A percentile compares a stretch with the other conserved stretches of the same genome.
These are phyloP conservation scores for Bos taurus DNA, from an alignment of 2,113 vertebrate species.

Conservation along the genomic window DNA sequence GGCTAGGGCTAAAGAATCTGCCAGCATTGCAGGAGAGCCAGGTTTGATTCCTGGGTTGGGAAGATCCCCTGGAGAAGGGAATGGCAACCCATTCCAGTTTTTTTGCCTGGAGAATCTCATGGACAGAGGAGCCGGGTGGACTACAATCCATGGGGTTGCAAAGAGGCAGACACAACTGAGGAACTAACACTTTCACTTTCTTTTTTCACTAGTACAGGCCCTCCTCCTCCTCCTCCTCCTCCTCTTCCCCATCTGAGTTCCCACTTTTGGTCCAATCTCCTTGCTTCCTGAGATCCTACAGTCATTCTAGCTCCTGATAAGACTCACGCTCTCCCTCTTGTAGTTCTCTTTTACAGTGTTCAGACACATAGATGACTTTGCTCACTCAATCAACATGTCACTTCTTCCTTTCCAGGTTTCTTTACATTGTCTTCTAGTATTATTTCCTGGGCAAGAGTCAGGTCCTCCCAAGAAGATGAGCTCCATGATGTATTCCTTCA, in stretches of 20 bases:
- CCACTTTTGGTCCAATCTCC: background rate
- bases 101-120: background rate
- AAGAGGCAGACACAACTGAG: background rate
- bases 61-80: background rate
- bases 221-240: background rate
- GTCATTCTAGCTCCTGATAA: background rate
- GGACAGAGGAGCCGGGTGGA: background rate
- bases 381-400: background rate
- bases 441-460: background rate
- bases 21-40: background rate
- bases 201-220: background rate
- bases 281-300: background rate
- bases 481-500: background rate
- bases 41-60: background rate
- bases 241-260: accelerated
- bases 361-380: background rate
- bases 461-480: background rate
- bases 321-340: background rate
- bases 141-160: background rate
- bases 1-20: background rate
- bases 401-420: background rate
- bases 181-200: background rate
- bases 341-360: background rate
- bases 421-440: accelerated
- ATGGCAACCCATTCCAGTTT: background rate